A percentile compares a stretch with the other conserved stretches of the same genome.
Evolutionary conservation across 1,140 invertebrate genomes (phyloP).

Genomic region (Eumaeus atala): DNA sequence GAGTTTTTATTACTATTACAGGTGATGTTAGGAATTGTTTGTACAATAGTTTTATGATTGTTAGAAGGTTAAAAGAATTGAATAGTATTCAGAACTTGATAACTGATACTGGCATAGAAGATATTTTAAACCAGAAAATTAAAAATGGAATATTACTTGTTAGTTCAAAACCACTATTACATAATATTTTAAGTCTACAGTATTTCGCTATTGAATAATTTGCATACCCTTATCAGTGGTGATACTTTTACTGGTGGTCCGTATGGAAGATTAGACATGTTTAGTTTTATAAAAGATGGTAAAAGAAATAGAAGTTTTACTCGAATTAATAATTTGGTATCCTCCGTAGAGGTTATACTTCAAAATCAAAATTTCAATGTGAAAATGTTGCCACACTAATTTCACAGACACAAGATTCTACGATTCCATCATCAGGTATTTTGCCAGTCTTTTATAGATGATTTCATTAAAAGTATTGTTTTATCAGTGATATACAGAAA

Average conservation of each 20-base stretch:
- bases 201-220: conserved; percentile 1
- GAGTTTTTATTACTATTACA: no score
- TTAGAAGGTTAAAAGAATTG: no score
- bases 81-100: no score
- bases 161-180: background rate
- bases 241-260: conserved; percentile 81
- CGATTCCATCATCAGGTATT: no score
- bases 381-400: no score
- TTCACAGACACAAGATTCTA: no score
- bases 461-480: no score
- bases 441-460: no score
- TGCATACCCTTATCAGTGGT: conserved; percentile 81
- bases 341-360: conserved; percentile 6
- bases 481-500: no score
- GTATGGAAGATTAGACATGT: conserved; percentile 72
- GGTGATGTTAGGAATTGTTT: no score
- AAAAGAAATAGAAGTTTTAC: conserved; percentile 39
- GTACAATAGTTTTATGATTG: no score
- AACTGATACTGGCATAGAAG: background rate
- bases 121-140: background rate
- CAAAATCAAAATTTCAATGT: background rate
- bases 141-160: background rate
- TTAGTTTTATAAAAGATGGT: conserved; percentile 32
- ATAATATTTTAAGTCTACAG: background rate
- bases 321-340: conserved; percentile 13